Base-by-base conservation (phyloP, 2,888 invertebrate genomes). In the Tachystola acroxantha region DNA sequence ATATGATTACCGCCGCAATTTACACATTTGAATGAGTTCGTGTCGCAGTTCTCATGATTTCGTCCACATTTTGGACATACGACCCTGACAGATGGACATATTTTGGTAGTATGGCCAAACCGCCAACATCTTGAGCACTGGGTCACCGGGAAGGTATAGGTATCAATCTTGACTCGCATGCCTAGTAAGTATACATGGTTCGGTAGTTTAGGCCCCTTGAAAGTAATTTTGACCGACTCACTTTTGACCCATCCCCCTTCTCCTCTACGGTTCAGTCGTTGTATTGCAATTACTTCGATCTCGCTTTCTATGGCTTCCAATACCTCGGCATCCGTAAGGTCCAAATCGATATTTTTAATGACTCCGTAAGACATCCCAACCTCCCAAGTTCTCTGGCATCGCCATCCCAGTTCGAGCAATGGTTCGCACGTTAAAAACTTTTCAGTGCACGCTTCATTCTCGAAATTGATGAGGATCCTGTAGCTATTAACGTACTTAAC, bases 121-220 rank as follows among this genome's bases (percentile, higher is more conserved):
- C 29, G 37, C 46, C 46, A 50, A 22, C 48, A 51, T 2, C 32
- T 20, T 3, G 48, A 45, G 13, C 48, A 50, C 13, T 47, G 46
- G 1, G 46, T 41, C 1, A 45, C 48, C 0, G 44, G 45, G 14
- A 41, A 42, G 1, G 37, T 10, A 20, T 39, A 47, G 0, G 43
- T 27, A 7, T 32, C 36, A 1, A 41, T 40, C 26, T 30, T 31
- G 1, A 45, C 27, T 10, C 39, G 28, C 13, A 33, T 10, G 1
- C 22, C 32, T 22, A 20, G 34, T 9, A 31, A 2, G 11, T 25
- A 16, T 0, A 45, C 20, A 7, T 34, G 22, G 0, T 33, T 3
- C 3, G 41, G 44, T 2, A 40, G 1, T 3, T 14, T n/a, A 1
- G 32, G 10, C 1, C 39, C 29, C 4, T 28, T 32, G 36, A 45